A percentile compares a stretch with the other conserved stretches of the same genome.
These are phyloP conservation scores for Lamprologus tigripictilis DNA, from an alignment of 2,113 vertebrate genomes.

Conservation along the genomic window DNA sequence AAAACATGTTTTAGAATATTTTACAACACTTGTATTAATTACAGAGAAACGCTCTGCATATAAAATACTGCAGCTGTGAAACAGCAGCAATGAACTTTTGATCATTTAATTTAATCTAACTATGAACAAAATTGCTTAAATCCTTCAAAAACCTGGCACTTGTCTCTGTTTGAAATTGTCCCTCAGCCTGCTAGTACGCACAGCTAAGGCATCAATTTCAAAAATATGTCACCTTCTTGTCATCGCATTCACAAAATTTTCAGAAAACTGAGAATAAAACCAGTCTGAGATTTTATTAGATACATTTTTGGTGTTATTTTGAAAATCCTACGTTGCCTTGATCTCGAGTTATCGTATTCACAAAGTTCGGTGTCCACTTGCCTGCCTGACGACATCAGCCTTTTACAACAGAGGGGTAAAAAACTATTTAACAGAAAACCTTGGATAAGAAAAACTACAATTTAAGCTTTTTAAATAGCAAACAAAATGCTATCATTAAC, in stretches of 20 bases:
- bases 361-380: fast-evolving
- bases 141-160: not conserved
- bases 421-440: not conserved
- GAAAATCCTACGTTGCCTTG: fast-evolving
- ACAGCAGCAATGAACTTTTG: not conserved
- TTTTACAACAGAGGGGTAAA: not conserved
- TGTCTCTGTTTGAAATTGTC: not conserved
- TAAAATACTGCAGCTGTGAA: not conserved
- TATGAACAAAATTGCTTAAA: not conserved
- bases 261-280: not conserved
- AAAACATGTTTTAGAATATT: not conserved
- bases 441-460: not conserved
- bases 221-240: not conserved
- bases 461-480: not conserved
- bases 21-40: not conserved
- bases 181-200: not conserved
- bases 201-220: not conserved
- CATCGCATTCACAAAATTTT: fast-evolving
- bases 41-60: not conserved
- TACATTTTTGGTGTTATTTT: not conserved
- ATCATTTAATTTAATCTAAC: not conserved
- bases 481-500: not conserved
- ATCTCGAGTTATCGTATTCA: fast-evolving
- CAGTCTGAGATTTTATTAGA: not conserved
- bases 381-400: not conserved